Percentiles rank a stretch among this genome's conserved stretches.
Conservation (phyloP, 1,140 invertebrate species). For the Coenobita brevimanus region DNA sequence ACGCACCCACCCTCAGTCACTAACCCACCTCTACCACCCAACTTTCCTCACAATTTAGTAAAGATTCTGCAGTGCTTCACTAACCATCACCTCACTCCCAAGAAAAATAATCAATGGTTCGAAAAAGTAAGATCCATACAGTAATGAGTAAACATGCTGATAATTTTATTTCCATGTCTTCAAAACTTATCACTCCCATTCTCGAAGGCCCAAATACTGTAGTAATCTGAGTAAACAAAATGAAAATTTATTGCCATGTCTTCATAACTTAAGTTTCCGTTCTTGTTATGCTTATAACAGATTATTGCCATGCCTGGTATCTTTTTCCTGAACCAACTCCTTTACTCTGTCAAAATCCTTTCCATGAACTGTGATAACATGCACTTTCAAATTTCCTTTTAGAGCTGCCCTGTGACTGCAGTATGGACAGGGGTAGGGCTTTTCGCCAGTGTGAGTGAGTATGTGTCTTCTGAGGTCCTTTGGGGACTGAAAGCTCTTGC, state of each 20-base stretch:
- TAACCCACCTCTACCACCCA: slow-evolving; percentile 19
- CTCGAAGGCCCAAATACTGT: too few species aligned
- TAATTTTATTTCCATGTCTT: too few species aligned
- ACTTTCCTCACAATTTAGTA: neutral
- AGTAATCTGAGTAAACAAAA: too few species aligned
- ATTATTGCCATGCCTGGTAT: slow-evolving; percentile 37
- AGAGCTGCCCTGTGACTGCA: slow-evolving; percentile 65
- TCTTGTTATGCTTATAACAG: slow-evolving; percentile 6
- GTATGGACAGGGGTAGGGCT: slow-evolving; percentile 63
- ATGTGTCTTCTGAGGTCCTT: slow-evolving; percentile 68
- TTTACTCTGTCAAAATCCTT: slow-evolving; percentile 43
- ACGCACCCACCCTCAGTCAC: slow-evolving; percentile 60
- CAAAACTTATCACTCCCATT: too few species aligned
- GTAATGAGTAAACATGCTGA: too few species aligned
- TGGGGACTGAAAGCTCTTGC: slow-evolving; percentile 68
- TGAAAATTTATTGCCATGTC: too few species aligned
- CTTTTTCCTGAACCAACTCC: slow-evolving; percentile 29
- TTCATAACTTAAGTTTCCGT: too few species aligned
- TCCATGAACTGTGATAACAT: slow-evolving; percentile 65
- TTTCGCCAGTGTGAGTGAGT: slow-evolving; percentile 62
- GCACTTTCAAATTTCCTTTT: slow-evolving; percentile 68
- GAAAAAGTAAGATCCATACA: neutral
- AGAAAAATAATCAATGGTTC: too few species aligned
- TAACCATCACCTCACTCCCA: neutral
- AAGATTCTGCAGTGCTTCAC: neutral